A percentile compares a stretch with the other conserved stretches of the same genome.
These are phyloP conservation scores for Fabriciana adippe DNA, from an alignment of 2,888 invertebrate genomes.

Conservation along the genomic window DNA sequence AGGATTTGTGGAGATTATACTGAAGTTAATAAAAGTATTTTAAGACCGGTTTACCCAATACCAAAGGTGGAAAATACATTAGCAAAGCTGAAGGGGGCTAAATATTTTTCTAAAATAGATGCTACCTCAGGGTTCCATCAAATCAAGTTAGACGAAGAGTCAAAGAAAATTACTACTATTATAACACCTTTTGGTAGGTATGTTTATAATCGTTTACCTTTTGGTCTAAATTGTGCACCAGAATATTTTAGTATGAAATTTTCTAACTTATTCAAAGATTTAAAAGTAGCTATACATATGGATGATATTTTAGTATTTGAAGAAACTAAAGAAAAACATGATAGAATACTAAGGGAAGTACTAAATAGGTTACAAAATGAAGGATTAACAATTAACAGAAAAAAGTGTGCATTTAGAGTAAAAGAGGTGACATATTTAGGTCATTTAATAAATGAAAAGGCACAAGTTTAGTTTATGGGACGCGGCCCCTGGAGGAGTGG, in stretches of 20 bases:
- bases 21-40: no score
- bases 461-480: no score
- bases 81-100: neutral
- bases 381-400: neutral
- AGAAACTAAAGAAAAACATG: neutral
- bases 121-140: neutral
- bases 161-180: neutral
- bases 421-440: conserved; percentile 25
- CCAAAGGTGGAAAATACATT: conserved; percentile 4
- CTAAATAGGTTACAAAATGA: neutral
- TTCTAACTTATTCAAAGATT: neutral
- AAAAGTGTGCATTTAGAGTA: neutral
- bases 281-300: neutral
- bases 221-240: neutral
- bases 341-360: no score
- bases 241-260: neutral
- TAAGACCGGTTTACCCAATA: neutral
- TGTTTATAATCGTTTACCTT: neutral
- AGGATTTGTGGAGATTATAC: conserved; percentile 6
- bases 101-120: neutral
- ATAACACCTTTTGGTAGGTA: neutral
- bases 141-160: neutral
- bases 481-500: no score
- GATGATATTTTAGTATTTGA: neutral
- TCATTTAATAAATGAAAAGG: no score